Evolutionary conservation across 2,888 invertebrate genomes (phyloP).

Genomic region (Hypselothyrea guttata): DNA sequence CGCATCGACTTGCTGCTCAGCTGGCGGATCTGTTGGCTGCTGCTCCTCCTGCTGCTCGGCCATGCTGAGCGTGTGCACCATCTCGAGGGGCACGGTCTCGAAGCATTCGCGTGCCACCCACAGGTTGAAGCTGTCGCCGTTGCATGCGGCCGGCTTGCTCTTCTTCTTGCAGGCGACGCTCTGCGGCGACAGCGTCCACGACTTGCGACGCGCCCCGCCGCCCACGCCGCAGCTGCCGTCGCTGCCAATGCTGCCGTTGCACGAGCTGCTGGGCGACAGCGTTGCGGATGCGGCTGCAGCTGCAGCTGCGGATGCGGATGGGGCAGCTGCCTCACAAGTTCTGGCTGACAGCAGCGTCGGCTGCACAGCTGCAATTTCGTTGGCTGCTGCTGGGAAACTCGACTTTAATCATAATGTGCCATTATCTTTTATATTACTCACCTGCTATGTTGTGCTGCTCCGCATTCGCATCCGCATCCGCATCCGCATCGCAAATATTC

Average conservation of each 20-base stretch:
- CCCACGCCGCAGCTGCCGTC: slow-evolving; percentile 76
- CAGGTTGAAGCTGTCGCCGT: slow-evolving; percentile 74
- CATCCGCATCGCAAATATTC: slow-evolving; percentile 46
- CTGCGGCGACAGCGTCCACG: slow-evolving; percentile 79
- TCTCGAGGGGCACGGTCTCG: slow-evolving; percentile 81
- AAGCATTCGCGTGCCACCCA: slow-evolving; percentile 82
- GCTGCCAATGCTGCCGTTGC: slow-evolving; percentile 78
- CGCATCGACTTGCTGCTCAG: slow-evolving; percentile 39
- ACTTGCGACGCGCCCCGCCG: slow-evolving; percentile 78
- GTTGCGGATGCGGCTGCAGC: slow-evolving; percentile 34
- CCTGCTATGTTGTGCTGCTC: too few species aligned
- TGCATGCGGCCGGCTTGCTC: slow-evolving; percentile 83
- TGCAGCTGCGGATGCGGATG: slow-evolving; percentile 29
- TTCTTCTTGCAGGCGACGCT: slow-evolving; percentile 86
- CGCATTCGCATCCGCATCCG: slow-evolving; percentile 18
- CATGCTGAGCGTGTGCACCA: slow-evolving; percentile 67
- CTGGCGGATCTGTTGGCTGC: too few species aligned
- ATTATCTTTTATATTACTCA: too few species aligned
- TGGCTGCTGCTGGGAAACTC: not conserved
- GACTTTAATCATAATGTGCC: too few species aligned
- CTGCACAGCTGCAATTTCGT: slow-evolving; percentile 30
- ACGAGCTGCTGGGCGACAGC: slow-evolving; percentile 77
- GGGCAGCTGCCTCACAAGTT: slow-evolving; percentile 70
- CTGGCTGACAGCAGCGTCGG: slow-evolving; percentile 74
- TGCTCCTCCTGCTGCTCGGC: slow-evolving; percentile 61